phyloP scores from a whole-genome alignment of 2,888 invertebrate species.

The Agrotis exclamationis region DNA sequence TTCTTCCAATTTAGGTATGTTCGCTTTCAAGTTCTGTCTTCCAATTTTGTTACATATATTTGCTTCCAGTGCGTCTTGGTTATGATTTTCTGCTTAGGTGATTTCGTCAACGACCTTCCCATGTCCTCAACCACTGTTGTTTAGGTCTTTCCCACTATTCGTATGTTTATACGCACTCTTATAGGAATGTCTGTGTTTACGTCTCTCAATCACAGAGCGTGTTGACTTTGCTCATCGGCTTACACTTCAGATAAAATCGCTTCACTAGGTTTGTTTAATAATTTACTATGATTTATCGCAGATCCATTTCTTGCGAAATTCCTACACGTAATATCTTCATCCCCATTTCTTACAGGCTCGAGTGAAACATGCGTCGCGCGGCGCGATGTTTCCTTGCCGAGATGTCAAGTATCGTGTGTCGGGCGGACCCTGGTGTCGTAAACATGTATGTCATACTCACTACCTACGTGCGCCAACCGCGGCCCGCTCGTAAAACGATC shows the following conservation, averaged over 20 bases:
- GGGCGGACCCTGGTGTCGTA: constrained; percentile 81
- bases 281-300: constrained; percentile 54
- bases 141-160: background rate
- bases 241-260: constrained; percentile 44
- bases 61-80: background rate
- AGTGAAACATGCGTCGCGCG: constrained; percentile 82
- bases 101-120: too few relatives aligned
- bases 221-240: constrained; percentile 34
- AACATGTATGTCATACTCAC: constrained; percentile 84
- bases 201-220: constrained; percentile 24
- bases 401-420: constrained; percentile 88
- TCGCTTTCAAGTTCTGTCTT: too few relatives aligned
- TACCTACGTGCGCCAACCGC: constrained; percentile 81
- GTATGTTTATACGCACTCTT: background rate
- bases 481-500: constrained; percentile 82
- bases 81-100: background rate
- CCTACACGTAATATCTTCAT: constrained; percentile 85
- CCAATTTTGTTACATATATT: background rate
- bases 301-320: constrained; percentile 71
- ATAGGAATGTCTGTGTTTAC: constrained; percentile 12
- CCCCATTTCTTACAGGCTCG: constrained; percentile 79
- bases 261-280: constrained; percentile 46
- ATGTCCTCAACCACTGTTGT: too few relatives aligned
- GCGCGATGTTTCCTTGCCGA: constrained; percentile 80
- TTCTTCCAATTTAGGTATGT: too few relatives aligned